A percentile compares a stretch with the other conserved stretches of the same genome.
Conservation (phyloP, 2,888 invertebrate species). For the Lobophora halterata region DNA sequence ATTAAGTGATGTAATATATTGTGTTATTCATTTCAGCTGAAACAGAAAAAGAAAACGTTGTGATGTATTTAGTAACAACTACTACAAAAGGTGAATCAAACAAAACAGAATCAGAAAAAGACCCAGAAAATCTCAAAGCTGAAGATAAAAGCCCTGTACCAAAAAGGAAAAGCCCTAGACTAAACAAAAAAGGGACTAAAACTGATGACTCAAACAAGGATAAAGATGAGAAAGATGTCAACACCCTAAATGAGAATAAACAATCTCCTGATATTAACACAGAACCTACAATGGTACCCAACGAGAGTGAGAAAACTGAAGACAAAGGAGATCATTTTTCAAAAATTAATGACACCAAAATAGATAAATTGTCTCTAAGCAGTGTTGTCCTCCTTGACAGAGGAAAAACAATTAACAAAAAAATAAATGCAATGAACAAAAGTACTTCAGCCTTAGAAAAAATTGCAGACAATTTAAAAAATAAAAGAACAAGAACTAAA, state of each 20-base stretch:
- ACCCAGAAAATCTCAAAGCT: slow-evolving; percentile 29
- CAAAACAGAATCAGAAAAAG: slow-evolving; percentile 51
- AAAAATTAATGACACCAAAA: slow-evolving; percentile 19
- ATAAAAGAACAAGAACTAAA: slow-evolving; percentile 56
- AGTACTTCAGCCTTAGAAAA: slow-evolving; percentile 45
- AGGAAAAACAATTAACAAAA: slow-evolving; percentile 37
- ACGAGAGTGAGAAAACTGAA: background rate
- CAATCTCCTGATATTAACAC: background rate
- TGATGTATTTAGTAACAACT: slow-evolving; percentile 26
- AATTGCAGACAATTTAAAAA: slow-evolving; percentile 30
- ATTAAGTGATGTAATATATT: background rate
- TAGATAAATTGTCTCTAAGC: slow-evolving; percentile 36
- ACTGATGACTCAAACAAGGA: slow-evolving; percentile 21
- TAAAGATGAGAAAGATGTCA: slow-evolving; percentile 11
- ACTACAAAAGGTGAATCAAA: slow-evolving; percentile 39
- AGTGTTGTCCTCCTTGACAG: slow-evolving; percentile 45
- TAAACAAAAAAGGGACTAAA: slow-evolving; percentile 38
- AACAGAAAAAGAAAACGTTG: slow-evolving; percentile 26
- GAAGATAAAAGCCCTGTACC: slow-evolving; percentile 23
- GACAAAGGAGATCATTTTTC: slow-evolving; percentile 3
- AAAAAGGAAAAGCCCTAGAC: slow-evolving; percentile 42
- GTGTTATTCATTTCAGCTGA: slow-evolving; percentile 18
- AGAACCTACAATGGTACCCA: background rate
- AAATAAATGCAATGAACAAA: slow-evolving; percentile 44
- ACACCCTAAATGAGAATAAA: slow-evolving; percentile 6